Evolutionary conservation across 2,888 invertebrate species (phyloP).

Genomic region (Antheraea assamensis): DNA sequence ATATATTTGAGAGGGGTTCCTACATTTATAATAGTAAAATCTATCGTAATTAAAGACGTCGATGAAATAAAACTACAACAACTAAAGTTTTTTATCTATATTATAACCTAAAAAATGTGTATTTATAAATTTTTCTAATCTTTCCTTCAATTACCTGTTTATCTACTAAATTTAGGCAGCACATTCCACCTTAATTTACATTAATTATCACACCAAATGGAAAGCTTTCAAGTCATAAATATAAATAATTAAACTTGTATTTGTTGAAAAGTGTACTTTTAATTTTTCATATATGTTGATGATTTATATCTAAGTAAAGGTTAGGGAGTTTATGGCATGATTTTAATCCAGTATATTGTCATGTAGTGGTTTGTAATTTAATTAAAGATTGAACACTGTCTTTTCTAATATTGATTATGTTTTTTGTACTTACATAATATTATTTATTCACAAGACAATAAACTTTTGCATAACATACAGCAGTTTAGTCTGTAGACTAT

Average conservation of each 20-base stretch:
- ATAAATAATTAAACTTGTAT: background rate
- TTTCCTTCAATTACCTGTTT: no score
- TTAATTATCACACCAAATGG: background rate
- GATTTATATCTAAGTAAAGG: background rate
- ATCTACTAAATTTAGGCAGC: background rate
- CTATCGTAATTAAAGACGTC: background rate
- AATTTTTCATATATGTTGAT: background rate
- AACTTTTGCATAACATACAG: no score
- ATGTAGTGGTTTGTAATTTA: no score
- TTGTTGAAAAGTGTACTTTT: background rate
- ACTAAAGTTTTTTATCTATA: no score
- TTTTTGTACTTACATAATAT: background rate
- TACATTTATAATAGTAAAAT: background rate
- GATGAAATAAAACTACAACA: no score
- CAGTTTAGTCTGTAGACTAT: no score
- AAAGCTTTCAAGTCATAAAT: background rate
- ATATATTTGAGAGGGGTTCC: background rate
- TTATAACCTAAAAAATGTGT: no score
- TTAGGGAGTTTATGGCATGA: background rate
- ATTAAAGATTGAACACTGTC: no score
- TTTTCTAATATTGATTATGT: no score
- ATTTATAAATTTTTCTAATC: no score
- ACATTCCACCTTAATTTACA: background rate
- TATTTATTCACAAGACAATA: no score
- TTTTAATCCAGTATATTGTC: no score